Base-by-base conservation (phyloP, 2,888 invertebrate species). In the Drosophila rellima region DNA sequence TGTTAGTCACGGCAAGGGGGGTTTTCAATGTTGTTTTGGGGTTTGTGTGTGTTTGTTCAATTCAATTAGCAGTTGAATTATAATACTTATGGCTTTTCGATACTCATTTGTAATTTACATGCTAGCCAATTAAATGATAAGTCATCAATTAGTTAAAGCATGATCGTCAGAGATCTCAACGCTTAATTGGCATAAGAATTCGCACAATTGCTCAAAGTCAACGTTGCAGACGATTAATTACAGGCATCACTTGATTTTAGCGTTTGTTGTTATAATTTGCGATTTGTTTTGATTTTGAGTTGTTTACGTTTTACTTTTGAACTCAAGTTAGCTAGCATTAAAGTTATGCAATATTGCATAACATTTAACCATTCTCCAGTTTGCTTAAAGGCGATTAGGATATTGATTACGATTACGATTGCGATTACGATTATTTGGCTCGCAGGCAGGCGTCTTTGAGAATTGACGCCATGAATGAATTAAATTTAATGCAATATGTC, bases 121-220 rank as follows among this genome's bases (percentile, higher is more conserved):
- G 57, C 26, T 50, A 59, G 29, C 51, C 82, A 82, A 74, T 80
- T 80, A 80, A 79, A 50, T 57, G 51, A 60, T 62, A 62, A 57
- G 40, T 37, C 55, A 74, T 69, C 65, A 74, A 52, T 55, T 59
- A 52, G 29, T 26, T 17, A 29, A 26, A 13, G 26, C 5, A 10
- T 40, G 20, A 60, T 17, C 31, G 18, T 18, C 37, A 20, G 11
- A 50, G 35, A 50, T 18, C 42, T 51, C 45, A 39, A 31, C 20
- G 18, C 18, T n/a, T 50, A 57, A 26, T 18, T 37, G 31, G 59
- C 63, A 64, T 33, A 59, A 31, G 51, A 65, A 63, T 61, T 78
- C 78, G 44, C 62, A 61, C 74, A 69, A 71, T 75, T 81, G 60
- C 73, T 83, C 75, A 78, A 83, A 80, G 83, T 85, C 83, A 81